phyloP scores from a whole-genome alignment of 2,797 vertebrate species.

The Capromys pilorides region DNA sequence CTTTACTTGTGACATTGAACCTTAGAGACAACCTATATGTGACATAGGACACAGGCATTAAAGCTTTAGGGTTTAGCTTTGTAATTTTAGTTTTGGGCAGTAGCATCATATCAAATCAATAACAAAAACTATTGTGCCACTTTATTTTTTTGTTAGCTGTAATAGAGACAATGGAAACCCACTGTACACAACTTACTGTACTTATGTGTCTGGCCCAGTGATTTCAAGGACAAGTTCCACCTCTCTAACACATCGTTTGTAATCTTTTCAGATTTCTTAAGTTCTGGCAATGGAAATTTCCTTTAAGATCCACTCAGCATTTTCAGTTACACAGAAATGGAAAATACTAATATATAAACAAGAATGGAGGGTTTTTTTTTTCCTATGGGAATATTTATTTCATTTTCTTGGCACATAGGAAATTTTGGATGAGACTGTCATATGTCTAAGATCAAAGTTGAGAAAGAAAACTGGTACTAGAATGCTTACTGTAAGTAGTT shows the following conservation, averaged over 20 bases:
- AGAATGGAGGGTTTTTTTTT: not conserved
- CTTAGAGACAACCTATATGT: not conserved
- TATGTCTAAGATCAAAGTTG: not conserved
- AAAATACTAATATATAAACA: not conserved
- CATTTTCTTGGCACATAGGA: not conserved
- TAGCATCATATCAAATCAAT: conserved; percentile 18
- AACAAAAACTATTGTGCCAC: not conserved
- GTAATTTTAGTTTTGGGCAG: not conserved
- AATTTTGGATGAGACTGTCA: not conserved
- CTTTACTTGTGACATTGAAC: conserved; percentile 10
- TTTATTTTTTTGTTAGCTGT: conserved; percentile 44
- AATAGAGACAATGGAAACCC: conserved; percentile 16
- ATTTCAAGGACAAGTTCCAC: not conserved
- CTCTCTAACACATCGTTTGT: not conserved
- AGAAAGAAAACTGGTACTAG: not conserved
- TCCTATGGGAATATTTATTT: not conserved
- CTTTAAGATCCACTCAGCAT: not conserved
- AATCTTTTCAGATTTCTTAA: conserved; percentile 40
- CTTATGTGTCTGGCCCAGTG: not conserved
- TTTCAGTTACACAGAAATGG: not conserved
- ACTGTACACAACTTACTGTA: not conserved
- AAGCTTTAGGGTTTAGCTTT: not conserved
- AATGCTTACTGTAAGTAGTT: not conserved
- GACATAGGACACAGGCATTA: not conserved
- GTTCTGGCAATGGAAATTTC: not conserved